Base-by-base conservation (phyloP, 2,797 vertebrate species). In the Sebastes dallii region DNA sequence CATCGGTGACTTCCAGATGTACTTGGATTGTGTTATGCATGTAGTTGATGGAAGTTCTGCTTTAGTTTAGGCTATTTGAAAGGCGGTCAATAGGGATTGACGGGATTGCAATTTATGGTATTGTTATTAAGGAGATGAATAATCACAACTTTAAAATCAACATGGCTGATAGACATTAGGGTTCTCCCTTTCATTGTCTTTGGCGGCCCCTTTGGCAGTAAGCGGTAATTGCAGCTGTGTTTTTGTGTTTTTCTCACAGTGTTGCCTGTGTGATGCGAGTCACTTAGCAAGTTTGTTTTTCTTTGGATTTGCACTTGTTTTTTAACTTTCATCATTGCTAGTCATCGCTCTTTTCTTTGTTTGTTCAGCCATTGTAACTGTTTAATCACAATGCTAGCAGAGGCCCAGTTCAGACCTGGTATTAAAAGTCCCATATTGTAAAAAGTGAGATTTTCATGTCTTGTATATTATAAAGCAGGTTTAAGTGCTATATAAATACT, bases 1-100 rank as follows among this genome's bases (percentile, higher is more conserved):
- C 36, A 78, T 27, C 13, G 16, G 18, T 79, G 16, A 84, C 56
- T 77, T 77, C 8, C 42, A 72, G 25, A 66, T 56, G 69, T 61
- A 65, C 54, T 74, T 80, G 50, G 52, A 7, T 54, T 74, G 25
- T 72, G 65, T 65, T 22, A 14, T 25, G 7, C 29, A 16, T 36
- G 36, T 42, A 24, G 72, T 60, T 25, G 12, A 55, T 52, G 52
- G 6, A 20, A n/a, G 50, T 64, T 56, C 3, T 16, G 6, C 20
- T 69, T 52, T 20, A 52, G 11, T 56, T 55, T 16, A 18, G 18
- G 8, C 22, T 39, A 24, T n/a, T 46, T n/a, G n/a, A n/a, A n/a
- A n/a, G n/a, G n/a, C n/a, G n/a, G n/a, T n/a, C n/a, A n/a, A n/a
- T n/a, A n/a, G n/a, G n/a, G n/a, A n/a, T n/a, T n/a, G n/a, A n/a